Evolutionary conservation across 2,113 vertebrate genomes (phyloP).

Genomic region (Thamnaconus septentrionalis): DNA sequence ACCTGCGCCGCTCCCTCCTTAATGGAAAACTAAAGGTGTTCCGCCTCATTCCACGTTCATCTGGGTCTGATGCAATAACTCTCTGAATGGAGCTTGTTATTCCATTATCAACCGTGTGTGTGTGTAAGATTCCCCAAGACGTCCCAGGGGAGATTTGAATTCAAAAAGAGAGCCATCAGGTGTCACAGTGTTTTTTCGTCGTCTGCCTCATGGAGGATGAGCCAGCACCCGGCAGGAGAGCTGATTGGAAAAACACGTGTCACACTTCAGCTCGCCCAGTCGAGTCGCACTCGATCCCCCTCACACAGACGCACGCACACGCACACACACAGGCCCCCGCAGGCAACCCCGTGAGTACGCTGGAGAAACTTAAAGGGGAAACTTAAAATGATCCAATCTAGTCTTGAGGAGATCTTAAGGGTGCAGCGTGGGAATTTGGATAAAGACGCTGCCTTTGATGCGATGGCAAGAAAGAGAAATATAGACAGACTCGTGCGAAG

Average conservation of each 20-base stretch:
- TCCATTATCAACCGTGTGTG: constrained; percentile 37
- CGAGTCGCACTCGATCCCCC: constrained; percentile 5
- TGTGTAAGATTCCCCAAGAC: constrained; percentile 23
- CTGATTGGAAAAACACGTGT: constrained; percentile 33
- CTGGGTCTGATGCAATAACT: constrained; percentile 41
- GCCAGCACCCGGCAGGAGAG: constrained; percentile 8
- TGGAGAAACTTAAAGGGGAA: not conserved
- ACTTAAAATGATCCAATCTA: too few relatives aligned
- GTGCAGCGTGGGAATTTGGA: too few relatives aligned
- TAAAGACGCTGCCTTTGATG: too few relatives aligned
- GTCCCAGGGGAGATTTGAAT: constrained; percentile 25
- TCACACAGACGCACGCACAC: too few relatives aligned
- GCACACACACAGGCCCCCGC: not conserved
- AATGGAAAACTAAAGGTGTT: constrained; percentile 68
- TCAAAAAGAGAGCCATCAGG: constrained; percentile 42
- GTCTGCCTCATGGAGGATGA: constrained; percentile 27
- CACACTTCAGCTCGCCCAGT: constrained; percentile 27
- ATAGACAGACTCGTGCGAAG: too few relatives aligned
- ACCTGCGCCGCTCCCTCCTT: constrained; percentile 10
- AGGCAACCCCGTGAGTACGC: constrained; percentile 7
- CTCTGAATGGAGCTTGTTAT: constrained; percentile 51
- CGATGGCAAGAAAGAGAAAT: too few relatives aligned
- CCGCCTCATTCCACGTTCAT: constrained; percentile 53
- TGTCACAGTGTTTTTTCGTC: constrained; percentile 23
- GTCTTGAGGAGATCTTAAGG: too few relatives aligned